Evolutionary conservation across 53 echinoderm and acorn worm genomes (phyloP).

Genomic region (Henricia sp.): DNA sequence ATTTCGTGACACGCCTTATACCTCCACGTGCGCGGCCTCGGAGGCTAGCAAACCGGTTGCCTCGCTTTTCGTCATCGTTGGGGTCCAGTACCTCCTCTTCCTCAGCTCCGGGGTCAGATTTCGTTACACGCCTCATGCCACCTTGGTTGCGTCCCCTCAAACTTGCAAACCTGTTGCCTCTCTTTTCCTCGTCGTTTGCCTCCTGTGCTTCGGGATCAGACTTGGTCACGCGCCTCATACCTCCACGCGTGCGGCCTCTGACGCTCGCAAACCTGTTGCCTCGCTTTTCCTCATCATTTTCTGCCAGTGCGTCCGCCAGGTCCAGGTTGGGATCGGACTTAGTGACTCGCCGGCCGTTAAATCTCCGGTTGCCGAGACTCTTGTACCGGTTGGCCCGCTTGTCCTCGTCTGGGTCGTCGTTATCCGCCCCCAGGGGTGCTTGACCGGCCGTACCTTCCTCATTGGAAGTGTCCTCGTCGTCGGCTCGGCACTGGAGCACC

Average conservation of each 20-base stretch:
- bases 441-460: not conserved
- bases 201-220: conserved; percentile 20
- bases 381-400: conserved; percentile 27
- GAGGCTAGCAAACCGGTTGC: not conserved
- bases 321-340: conserved; percentile 20
- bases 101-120: conserved; percentile 11
- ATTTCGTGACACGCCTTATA: conserved; percentile 5
- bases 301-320: not conserved
- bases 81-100: not conserved
- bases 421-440: not conserved
- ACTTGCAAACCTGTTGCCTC: not conserved
- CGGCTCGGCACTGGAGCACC: conserved; percentile 51
- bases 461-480: not conserved
- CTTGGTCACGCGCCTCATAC: conserved; percentile 25
- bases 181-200: conserved; percentile 18
- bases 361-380: not conserved
- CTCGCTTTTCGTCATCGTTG: conserved; percentile 34
- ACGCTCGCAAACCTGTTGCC: not conserved
- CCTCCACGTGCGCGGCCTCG: not conserved
- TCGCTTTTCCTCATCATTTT: conserved; percentile 41
- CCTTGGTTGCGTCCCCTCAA: not conserved
- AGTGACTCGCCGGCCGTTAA: not conserved
- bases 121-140: conserved; percentile 3
- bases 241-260: not conserved
- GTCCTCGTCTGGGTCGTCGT: conserved; percentile 10